These are phyloP conservation scores for Drosophila punjabiensis DNA, from an alignment of 1,140 invertebrate species.

Conservation along the genomic window DNA sequence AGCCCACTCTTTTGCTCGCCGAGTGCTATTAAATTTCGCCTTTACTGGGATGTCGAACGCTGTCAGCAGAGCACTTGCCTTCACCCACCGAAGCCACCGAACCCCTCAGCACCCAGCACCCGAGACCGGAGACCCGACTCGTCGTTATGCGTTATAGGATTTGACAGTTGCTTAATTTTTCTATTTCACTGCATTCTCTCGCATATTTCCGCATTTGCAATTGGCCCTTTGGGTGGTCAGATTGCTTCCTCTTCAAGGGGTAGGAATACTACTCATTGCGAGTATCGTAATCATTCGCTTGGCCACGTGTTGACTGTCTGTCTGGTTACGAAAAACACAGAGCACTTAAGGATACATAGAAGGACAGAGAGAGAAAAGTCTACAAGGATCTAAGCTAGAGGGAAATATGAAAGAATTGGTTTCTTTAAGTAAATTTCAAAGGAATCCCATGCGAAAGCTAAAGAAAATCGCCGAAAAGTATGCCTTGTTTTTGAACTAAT, in stretches of 20 bases:
- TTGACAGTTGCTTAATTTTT: slow-evolving; percentile 70
- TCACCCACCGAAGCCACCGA: background rate
- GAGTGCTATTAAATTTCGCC: slow-evolving; percentile 61
- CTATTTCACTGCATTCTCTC: slow-evolving; percentile 60
- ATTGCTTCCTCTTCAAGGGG: slow-evolving; percentile 15
- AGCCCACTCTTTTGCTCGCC: background rate
- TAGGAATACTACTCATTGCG: slow-evolving; percentile 10
- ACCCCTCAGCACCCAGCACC: background rate
- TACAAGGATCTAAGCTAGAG: background rate
- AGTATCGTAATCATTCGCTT: slow-evolving; percentile 33
- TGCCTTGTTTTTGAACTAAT: background rate
- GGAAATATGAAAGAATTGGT: too few species aligned
- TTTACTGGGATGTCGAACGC: slow-evolving; percentile 33
- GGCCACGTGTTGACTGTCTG: slow-evolving; percentile 56
- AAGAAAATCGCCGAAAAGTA: background rate
- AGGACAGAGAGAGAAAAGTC: background rate
- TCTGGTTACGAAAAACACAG: slow-evolving; percentile 26
- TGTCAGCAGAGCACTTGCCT: slow-evolving; percentile 35
- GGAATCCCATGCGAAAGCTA: too few species aligned
- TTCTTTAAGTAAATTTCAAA: too few species aligned
- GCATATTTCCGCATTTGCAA: slow-evolving; percentile 65
- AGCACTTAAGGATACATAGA: slow-evolving; percentile 17
- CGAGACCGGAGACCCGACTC: background rate
- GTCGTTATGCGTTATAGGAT: slow-evolving; percentile 64
- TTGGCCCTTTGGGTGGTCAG: slow-evolving; percentile 29